Evolutionary conservation across 1,140 invertebrate genomes (phyloP).

Genomic region (Uloborus diversus): DNA sequence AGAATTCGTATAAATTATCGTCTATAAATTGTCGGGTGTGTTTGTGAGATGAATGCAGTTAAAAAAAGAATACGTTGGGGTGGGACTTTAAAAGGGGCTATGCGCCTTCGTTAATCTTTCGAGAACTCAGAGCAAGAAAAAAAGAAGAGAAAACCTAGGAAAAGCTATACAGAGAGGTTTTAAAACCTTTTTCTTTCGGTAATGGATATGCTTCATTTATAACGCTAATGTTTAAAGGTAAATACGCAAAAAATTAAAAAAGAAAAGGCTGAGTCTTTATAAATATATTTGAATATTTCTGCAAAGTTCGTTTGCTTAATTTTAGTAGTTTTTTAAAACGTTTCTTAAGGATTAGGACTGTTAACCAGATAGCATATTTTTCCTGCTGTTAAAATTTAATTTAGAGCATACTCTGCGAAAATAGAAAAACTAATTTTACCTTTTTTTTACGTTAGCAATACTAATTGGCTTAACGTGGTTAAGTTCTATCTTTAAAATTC

Average conservation of each 20-base stretch:
- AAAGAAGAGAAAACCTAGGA: neutral
- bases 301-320: too few species aligned
- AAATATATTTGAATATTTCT: too few species aligned
- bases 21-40: conserved; percentile 46
- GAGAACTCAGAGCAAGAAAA: neutral
- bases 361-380: too few species aligned
- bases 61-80: neutral
- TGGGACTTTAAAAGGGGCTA: neutral
- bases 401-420: too few species aligned
- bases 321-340: too few species aligned
- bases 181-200: neutral
- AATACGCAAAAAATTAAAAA: neutral
- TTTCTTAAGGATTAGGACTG: too few species aligned
- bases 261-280: too few species aligned
- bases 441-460: too few species aligned
- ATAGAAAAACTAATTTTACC: too few species aligned
- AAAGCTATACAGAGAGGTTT: neutral
- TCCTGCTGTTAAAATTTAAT: too few species aligned
- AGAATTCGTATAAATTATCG: conserved; percentile 52
- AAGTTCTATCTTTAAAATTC: too few species aligned
- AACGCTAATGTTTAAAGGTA: neutral
- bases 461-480: too few species aligned
- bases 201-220: neutral
- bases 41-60: neutral
- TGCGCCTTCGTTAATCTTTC: neutral